Evolutionary conservation across 2,888 invertebrate genomes (phyloP).

Genomic region (Drosophila neoperkinsi): DNA sequence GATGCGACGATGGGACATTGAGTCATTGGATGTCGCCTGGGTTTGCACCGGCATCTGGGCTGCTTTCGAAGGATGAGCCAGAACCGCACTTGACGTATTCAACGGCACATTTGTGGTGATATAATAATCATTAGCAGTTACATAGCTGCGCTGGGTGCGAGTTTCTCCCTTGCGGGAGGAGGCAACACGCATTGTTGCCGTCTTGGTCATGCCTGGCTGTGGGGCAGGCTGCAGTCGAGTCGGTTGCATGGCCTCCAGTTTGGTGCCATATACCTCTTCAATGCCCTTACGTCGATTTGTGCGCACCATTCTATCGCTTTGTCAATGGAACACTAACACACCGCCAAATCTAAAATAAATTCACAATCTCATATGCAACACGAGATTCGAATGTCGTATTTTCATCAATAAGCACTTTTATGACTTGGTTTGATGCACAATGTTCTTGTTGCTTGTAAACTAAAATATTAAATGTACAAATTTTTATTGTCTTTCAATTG

Average conservation of each 20-base stretch:
- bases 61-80: conserved; percentile 20
- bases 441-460: conserved; percentile 38
- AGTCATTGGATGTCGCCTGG: conserved; percentile 26
- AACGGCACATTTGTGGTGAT: conserved; percentile 67
- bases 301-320: conserved; percentile 74
- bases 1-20: conserved; percentile 42
- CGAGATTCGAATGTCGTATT: conserved; percentile 6
- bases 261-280: conserved; percentile 81
- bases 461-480: conserved; percentile 56
- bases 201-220: conserved; percentile 53
- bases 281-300: conserved; percentile 75
- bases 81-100: conserved; percentile 26
- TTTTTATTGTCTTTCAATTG: conserved; percentile 50
- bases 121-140: conserved; percentile 70
- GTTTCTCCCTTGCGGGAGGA: conserved; percentile 47
- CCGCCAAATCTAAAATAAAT: conserved; percentile 22
- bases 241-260: conserved; percentile 60
- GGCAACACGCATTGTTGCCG: conserved; percentile 54
- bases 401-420: conserved; percentile 19
- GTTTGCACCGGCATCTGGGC: conserved; percentile 28
- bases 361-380: conserved; percentile 24
- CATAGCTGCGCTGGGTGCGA: conserved; percentile 66
- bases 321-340: conserved; percentile 20
- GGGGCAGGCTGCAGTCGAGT: conserved; percentile 49
- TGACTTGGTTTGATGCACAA: conserved; percentile 13